Percentiles rank a stretch among this genome's conserved stretches.
Conservation (phyloP, 2,797 vertebrate genomes). For the Eospalax fontanierii region DNA sequence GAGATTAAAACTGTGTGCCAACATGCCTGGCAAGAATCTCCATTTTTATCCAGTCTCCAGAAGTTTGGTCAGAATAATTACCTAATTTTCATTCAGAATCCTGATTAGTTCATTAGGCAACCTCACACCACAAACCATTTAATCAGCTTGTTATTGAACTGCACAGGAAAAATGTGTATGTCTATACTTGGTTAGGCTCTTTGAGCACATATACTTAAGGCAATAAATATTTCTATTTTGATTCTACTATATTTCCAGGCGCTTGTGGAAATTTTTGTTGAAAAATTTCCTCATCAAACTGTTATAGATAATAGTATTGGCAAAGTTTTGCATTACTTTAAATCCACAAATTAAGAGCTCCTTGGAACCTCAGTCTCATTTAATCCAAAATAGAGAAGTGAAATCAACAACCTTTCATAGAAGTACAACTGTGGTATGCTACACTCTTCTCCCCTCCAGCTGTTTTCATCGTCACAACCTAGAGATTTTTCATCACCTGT, state of each 20-base stretch:
- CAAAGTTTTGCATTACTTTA: neutral
- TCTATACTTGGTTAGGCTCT: neutral
- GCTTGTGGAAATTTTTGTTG: neutral
- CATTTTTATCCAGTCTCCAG: neutral
- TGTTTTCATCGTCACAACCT: neutral
- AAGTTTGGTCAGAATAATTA: neutral
- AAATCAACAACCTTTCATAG: neutral
- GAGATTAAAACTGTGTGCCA: too few relatives aligned
- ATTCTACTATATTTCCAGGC: neutral
- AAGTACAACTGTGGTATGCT: neutral
- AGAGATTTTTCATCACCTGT: neutral
- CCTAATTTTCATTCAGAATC: neutral
- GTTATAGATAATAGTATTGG: neutral
- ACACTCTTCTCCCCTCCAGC: neutral
- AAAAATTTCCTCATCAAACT: neutral
- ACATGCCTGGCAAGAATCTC: too few relatives aligned
- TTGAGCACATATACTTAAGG: neutral
- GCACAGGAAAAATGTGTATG: neutral
- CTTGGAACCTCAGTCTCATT: neutral
- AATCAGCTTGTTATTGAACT: neutral
- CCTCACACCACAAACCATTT: neutral
- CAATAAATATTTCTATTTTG: neutral
- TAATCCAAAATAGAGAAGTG: neutral
- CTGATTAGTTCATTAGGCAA: neutral
- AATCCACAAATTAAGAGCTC: neutral